Conservation (phyloP, 2,888 invertebrate genomes). For the Cerceris rybyensis region DNA sequence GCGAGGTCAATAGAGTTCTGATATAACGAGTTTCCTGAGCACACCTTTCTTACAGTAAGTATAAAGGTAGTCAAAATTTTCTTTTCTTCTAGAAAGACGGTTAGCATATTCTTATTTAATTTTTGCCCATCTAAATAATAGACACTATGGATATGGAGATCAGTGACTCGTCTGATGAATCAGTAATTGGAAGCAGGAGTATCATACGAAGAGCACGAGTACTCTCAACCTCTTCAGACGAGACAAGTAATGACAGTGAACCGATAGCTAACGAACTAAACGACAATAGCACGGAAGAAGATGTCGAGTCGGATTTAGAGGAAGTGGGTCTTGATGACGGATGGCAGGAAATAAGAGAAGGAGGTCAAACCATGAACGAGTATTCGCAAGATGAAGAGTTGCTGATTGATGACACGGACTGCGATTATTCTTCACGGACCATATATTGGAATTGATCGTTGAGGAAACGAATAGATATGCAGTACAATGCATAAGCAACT, state of each 20-base stretch:
- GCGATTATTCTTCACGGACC: constrained; percentile 57
- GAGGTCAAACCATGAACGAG: constrained; percentile 9
- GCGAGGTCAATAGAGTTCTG: constrained; percentile 13
- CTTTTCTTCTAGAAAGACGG: constrained; percentile 18
- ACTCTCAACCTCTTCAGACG: constrained; percentile 23
- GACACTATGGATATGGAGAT: constrained; percentile 15
- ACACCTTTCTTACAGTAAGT: constrained; percentile 13
- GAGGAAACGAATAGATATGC: too few species aligned
- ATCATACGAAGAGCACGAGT: constrained; percentile 14
- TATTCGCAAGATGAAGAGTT: constrained; percentile 22
- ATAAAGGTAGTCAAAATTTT: constrained; percentile 16
- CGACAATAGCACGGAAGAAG: constrained; percentile 24
- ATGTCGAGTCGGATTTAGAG: constrained; percentile 20
- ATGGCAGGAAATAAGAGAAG: constrained; percentile 18
- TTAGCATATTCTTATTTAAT: constrained; percentile 24
- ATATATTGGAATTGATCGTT: constrained; percentile 51
- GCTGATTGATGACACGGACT: constrained; percentile 80
- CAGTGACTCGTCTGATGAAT: constrained; percentile 24
- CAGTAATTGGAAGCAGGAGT: constrained; percentile 9
- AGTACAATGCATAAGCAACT: constrained; percentile 46
- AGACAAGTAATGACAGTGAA: too few species aligned
- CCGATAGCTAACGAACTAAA: constrained; percentile 14
- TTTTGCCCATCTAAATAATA: constrained; percentile 30
- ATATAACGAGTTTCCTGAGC: constrained; percentile 18
- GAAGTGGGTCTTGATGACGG: constrained; percentile 13